Evolutionary conservation across 2,113 vertebrate genomes (phyloP), one percentile per base, ranked within the genome.

Genomic region (Nansenia antarctica): DNA sequence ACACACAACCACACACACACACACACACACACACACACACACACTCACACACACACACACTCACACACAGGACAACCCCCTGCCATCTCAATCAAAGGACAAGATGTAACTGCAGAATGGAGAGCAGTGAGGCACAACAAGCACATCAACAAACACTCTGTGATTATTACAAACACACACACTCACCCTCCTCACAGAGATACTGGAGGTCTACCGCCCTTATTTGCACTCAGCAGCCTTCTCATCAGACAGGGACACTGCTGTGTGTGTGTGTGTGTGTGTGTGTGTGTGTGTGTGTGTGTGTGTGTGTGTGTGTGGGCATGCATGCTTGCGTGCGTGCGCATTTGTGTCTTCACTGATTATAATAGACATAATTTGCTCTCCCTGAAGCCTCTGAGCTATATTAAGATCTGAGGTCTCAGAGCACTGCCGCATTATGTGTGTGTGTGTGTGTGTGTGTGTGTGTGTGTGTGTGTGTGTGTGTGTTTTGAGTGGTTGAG

Each of bases 31-130:
- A 42, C 35, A 39, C 34, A 62, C 60, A 62, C 60, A 62, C 60
- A 62, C 60, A 62, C 57, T 24, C 59, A 61, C 59, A 61, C 59
- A 61, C 57, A 29, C 31, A 60, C 31, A 60, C 58, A 60, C 58
- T 11, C 52, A 57, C 54, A 57, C 14, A 29, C 12, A 6, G 18
- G 29, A 34, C 57, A 47, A 47, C 18, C 45, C 45, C 45, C n/a
- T 47, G 45, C 45, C 45, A 47, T 47, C n/a, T 47, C 45, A 47
- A 47, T 47, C 45, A 47, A n/a, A 47, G 45, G 45, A 47, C 45
- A 47, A 12, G n/a, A 4, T 18, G 6, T 47, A 20, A 20, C 45
- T 20, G 45, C n/a, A n/a, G 45, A 47, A n/a, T 47, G n/a, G 45
- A 47, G 45, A 20, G 18, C 45, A 47, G 15, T 47, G 45, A 47